phyloP scores from a whole-genome alignment of 2,113 vertebrate genomes.

The Lagopus leucura region DNA sequence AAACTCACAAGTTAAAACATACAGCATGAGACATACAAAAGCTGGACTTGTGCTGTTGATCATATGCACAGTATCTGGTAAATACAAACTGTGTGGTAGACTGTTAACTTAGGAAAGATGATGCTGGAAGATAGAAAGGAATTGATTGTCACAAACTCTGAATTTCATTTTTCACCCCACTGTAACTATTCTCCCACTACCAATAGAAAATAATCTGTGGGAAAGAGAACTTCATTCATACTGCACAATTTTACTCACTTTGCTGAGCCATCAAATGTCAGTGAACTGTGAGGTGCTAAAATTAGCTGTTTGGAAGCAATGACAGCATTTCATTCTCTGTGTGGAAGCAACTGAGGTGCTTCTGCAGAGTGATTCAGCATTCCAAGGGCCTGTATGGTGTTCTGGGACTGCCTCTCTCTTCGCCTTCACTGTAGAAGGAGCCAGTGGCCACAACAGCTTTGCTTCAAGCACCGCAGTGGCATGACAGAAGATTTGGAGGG shows the following conservation, averaged over 20 bases:
- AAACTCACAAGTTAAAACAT: background rate
- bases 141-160: background rate
- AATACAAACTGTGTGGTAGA: rapidly evolving
- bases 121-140: background rate
- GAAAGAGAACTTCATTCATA: background rate
- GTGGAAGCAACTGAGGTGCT: background rate
- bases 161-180: background rate
- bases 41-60: background rate
- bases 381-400: rapidly evolving
- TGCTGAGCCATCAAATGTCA: background rate
- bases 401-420: background rate
- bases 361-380: background rate
- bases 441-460: rapidly evolving
- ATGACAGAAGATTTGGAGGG: background rate
- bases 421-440: background rate
- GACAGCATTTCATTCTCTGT: background rate
- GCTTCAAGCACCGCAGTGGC: rapidly evolving
- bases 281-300: background rate
- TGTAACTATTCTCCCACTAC: background rate
- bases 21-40: background rate
- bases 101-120: background rate
- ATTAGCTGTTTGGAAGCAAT: background rate
- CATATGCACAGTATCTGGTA: background rate
- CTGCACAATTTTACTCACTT: rapidly evolving
- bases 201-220: background rate